These are phyloP conservation scores for Pseudomyrmex gracilis DNA, from an alignment of 1,140 invertebrate species.

Conservation along the genomic window DNA sequence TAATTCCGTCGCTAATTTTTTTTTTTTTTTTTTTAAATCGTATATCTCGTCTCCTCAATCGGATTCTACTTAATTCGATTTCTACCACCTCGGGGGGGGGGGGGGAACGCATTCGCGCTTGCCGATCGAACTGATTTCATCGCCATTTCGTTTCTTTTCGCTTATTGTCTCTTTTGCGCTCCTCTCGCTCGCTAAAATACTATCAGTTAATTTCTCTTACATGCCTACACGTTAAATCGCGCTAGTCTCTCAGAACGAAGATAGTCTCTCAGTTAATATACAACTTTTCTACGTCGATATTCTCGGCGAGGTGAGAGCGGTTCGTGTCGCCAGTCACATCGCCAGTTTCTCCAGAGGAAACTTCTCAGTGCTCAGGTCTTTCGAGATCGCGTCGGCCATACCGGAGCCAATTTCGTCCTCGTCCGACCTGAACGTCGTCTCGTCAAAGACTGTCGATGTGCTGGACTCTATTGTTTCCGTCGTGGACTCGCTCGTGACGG, in stretches of 20 bases:
- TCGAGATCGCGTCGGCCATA: neutral
- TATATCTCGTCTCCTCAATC: slow-evolving; percentile 29
- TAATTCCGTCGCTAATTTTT: neutral
- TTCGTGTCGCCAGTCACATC: slow-evolving; percentile 55
- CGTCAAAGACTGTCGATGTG: slow-evolving; percentile 24
- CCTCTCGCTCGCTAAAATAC: slow-evolving; percentile 52
- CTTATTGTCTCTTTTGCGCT: slow-evolving; percentile 52
- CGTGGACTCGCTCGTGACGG: slow-evolving; percentile 53
- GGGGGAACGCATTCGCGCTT: slow-evolving; percentile 4
- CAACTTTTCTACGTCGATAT: slow-evolving; percentile 35
- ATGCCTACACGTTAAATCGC: slow-evolving; percentile 33
- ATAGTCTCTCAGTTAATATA: slow-evolving; percentile 41
- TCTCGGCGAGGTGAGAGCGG: neutral
- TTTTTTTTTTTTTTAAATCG: neutral
- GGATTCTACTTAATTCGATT: neutral
- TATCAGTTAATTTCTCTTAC: slow-evolving; percentile 37
- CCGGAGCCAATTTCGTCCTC: slow-evolving; percentile 37
- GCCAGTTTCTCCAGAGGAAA: slow-evolving; percentile 50
- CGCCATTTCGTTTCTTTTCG: neutral
- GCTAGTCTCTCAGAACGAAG: slow-evolving; percentile 43
- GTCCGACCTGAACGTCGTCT: slow-evolving; percentile 46
- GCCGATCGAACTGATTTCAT: slow-evolving; percentile 11
- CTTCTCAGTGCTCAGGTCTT: slow-evolving; percentile 19
- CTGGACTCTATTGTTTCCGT: slow-evolving; percentile 17
- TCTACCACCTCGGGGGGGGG: slow-evolving; percentile 5